Conservation (phyloP, 2,888 invertebrate genomes). For the Lysandra bellargus region DNA sequence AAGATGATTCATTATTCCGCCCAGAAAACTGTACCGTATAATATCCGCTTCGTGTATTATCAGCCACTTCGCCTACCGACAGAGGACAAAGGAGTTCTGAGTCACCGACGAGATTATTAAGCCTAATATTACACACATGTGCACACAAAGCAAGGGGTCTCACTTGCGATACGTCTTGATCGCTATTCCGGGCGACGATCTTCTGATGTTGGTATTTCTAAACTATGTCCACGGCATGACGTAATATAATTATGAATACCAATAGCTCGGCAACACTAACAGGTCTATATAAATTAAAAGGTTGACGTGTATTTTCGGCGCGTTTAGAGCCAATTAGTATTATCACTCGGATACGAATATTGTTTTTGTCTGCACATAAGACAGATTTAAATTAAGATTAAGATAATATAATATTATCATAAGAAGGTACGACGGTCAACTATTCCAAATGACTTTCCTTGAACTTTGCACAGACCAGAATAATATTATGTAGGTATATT, state of each 20-base stretch:
- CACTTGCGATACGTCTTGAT: slow-evolving; percentile 47
- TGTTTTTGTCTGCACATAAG: not conserved
- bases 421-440: too few species aligned
- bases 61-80: slow-evolving; percentile 43
- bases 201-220: slow-evolving; percentile 48
- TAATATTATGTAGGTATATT: not conserved
- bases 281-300: slow-evolving; percentile 28
- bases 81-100: slow-evolving; percentile 64
- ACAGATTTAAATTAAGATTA: too few species aligned
- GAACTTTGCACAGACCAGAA: not conserved
- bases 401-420: not conserved
- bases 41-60: slow-evolving; percentile 36
- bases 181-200: slow-evolving; percentile 55
- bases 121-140: slow-evolving; percentile 58
- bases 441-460: not conserved
- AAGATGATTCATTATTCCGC: not conserved
- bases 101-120: slow-evolving; percentile 65
- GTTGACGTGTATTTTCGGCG: slow-evolving; percentile 25
- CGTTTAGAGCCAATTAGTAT: slow-evolving; percentile 3
- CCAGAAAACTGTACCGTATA: slow-evolving; percentile 5
- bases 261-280: slow-evolving; percentile 26
- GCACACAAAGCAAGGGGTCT: slow-evolving; percentile 47
- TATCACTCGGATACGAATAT: not conserved
- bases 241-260: slow-evolving; percentile 46
- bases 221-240: slow-evolving; percentile 48